phyloP scores from a whole-genome alignment of 1,140 invertebrate species.

The Bombus cullumanus region DNA sequence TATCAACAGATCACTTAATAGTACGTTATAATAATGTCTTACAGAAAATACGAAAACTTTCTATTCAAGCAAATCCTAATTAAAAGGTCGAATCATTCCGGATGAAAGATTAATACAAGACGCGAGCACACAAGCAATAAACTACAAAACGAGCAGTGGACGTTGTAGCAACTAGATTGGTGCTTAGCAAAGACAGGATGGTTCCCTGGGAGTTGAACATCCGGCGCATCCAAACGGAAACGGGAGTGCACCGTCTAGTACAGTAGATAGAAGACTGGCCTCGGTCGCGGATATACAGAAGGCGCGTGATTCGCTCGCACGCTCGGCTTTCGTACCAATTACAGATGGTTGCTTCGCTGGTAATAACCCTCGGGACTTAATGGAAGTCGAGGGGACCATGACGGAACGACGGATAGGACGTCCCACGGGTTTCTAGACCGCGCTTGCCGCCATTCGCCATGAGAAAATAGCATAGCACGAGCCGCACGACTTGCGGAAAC shows the following conservation, averaged over 20 bases:
- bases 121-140: neutral
- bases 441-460: conserved; percentile 1
- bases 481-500: conserved; percentile 6
- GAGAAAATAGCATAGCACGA: conserved; percentile 30
- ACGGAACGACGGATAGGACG: conserved; percentile 16
- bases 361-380: conserved; percentile 47
- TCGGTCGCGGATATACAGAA: conserved; percentile 1
- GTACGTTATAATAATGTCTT: too few relatives aligned
- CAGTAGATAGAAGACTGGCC: neutral
- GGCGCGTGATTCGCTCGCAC: conserved; percentile 42
- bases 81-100: too few relatives aligned
- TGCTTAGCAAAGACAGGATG: conserved; percentile 32
- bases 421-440: conserved; percentile 14
- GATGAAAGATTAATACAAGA: neutral
- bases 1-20: too few relatives aligned
- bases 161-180: neutral
- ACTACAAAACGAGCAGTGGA: neutral
- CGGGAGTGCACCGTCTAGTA: conserved; percentile 45
- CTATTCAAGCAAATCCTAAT: too few relatives aligned
- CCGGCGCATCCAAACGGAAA: conserved; percentile 53
- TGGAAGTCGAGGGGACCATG: conserved; percentile 2
- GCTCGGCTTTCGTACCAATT: conserved; percentile 57
- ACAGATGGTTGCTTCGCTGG: conserved; percentile 47
- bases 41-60: too few relatives aligned
- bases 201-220: conserved; percentile 49